Base-by-base conservation (phyloP, 2,113 vertebrate species). In the Spermophilus dauricus region DNA sequence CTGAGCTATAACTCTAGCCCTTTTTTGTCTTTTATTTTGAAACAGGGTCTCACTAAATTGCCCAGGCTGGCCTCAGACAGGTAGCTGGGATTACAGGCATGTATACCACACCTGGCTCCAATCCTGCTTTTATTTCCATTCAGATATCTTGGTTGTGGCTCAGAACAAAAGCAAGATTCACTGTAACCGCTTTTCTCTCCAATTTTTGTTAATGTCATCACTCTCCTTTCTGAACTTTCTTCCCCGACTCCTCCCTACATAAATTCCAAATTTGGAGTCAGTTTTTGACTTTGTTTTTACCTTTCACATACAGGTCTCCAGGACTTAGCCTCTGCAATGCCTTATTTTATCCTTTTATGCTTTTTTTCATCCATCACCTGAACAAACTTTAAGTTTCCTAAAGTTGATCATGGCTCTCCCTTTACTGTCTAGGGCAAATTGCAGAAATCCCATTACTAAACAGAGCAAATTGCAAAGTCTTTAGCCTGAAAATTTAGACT, bases 391-490 rank as follows among this genome's bases (percentile, higher is more conserved):
- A 69, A 65, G 67, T 76, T 89, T 96, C 28, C 26, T 86, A 48
- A 73, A 91, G 30, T 39, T 89, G 39, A 6, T 78, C 11, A 0
- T 95, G 34, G 9, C 69, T 96, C 65, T 88, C 32, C 34, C 34
- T 91, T 95, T 91, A 85, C 5, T 91, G 34, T 94, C 82, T 80
- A 72, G 72, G 51, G 42, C 37, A 94, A 53, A 81, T 72, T 91
- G 14, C 8, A 89, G 87, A 90, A 95, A 95, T 30, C 10, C 10
- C 32, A 1, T 86, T 75, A 72, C 7, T 87, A 72, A 34, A 37
- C n/a, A 93, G 63, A 56, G 80, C 39, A 92, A 48, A 76, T 83
- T 92, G 12, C 24, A 87, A 9, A 82, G 24, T 87, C 53, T 58
- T 87, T 75, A 67, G n/a, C 45, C 34, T 95, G n/a, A 83, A 70